Percentiles rank a stretch among this genome's conserved stretches.
Conservation (phyloP, 2,888 invertebrate genomes). For the Lepidochrysops patricia region DNA sequence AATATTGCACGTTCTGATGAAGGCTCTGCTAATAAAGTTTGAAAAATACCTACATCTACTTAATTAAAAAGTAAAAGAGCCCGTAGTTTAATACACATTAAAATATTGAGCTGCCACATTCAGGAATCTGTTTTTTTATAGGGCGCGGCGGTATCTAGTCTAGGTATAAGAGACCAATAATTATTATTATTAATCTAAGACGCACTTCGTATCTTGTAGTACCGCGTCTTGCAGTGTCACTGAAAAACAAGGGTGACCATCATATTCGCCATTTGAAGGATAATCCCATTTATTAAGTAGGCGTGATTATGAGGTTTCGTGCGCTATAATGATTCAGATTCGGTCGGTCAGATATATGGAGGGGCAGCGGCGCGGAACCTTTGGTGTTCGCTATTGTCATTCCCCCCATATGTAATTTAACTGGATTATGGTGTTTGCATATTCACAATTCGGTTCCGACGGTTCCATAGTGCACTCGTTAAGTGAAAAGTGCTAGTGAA, state of each 20-base stretch:
- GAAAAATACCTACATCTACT: too few species aligned
- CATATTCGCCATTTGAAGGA: neutral
- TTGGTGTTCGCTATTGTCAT: slow-evolving; percentile 70
- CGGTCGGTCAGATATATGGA: slow-evolving; percentile 55
- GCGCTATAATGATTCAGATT: slow-evolving; percentile 46
- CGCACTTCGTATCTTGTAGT: neutral
- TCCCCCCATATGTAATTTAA: slow-evolving; percentile 71
- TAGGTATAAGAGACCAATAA: neutral
- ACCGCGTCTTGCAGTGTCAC: neutral
- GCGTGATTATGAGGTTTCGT: slow-evolving; percentile 17
- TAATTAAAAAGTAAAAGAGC: too few species aligned
- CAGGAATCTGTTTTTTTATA: too few species aligned
- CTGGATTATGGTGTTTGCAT: slow-evolving; percentile 69
- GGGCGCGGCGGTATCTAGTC: too few species aligned
- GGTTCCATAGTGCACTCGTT: slow-evolving; percentile 55
- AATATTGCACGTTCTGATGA: too few species aligned
- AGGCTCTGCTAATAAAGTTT: too few species aligned
- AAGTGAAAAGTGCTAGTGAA: slow-evolving; percentile 31
- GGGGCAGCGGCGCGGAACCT: slow-evolving; percentile 67
- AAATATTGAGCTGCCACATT: too few species aligned
- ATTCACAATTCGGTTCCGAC: slow-evolving; percentile 64
- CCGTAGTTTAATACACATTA: too few species aligned
- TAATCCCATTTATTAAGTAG: neutral
- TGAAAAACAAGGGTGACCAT: neutral
- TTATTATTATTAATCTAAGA: neutral